Evolutionary conservation across 2,888 invertebrate genomes (phyloP).

Genomic region (Chalcis sispes): DNA sequence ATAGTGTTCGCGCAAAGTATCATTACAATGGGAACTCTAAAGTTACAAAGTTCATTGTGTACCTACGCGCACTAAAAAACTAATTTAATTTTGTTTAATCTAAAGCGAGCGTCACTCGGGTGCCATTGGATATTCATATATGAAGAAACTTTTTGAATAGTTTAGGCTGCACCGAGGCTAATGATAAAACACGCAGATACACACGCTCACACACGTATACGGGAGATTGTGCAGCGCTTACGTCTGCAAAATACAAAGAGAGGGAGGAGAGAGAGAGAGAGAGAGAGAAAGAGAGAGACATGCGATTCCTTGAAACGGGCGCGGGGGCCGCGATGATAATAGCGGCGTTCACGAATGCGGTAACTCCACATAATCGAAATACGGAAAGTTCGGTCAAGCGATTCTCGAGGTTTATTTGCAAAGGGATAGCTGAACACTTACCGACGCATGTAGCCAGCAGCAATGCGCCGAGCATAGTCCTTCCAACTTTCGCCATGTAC

Average conservation of each 20-base stretch:
- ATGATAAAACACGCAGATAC: slow-evolving; percentile 24
- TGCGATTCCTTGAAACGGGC: slow-evolving; percentile 7
- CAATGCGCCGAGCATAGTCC: slow-evolving; percentile 15
- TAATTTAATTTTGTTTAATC: slow-evolving; percentile 29
- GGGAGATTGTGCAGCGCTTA: too few relatives aligned
- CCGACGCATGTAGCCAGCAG: slow-evolving; percentile 46
- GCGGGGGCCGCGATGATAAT: background rate
- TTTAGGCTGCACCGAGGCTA: slow-evolving; percentile 1
- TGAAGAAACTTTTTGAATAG: slow-evolving; percentile 35
- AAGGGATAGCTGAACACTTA: slow-evolving; percentile 34
- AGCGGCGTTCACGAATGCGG: background rate
- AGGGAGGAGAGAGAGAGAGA: too few relatives aligned
- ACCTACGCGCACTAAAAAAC: background rate
- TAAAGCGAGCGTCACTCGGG: background rate
- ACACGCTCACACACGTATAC: too few relatives aligned
- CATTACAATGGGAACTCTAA: background rate
- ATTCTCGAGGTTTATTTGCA: slow-evolving; percentile 18
- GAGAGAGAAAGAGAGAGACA: too few relatives aligned
- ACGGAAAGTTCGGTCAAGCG: slow-evolving; percentile 22
- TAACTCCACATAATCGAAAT: slow-evolving; percentile 41
- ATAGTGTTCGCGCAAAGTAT: too few relatives aligned
- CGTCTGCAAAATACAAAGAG: too few relatives aligned
- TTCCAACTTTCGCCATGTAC: slow-evolving; percentile 41
- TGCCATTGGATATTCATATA: slow-evolving; percentile 1
- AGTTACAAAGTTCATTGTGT: background rate